Evolutionary conservation across 2,888 invertebrate genomes (phyloP).

Genomic region (Rhagophthalmus giganteus): DNA sequence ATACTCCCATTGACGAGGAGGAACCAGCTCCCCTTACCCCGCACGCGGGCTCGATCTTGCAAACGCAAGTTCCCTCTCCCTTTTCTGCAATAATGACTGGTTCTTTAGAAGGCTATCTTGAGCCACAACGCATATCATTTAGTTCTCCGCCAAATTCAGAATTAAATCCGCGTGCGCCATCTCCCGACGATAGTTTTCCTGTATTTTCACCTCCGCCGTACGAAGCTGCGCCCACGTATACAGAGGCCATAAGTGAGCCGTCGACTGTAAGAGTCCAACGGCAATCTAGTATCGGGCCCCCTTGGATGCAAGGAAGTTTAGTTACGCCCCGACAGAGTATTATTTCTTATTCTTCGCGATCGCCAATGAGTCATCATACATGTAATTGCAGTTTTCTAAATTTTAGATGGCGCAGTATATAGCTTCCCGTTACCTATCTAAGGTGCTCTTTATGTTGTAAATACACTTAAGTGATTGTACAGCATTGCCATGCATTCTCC

Average conservation of each 20-base stretch:
- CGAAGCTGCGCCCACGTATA: slow-evolving; percentile 54
- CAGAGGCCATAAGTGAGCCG: slow-evolving; percentile 48
- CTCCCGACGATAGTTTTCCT: slow-evolving; percentile 81
- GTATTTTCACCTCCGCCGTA: slow-evolving; percentile 83
- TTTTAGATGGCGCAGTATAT: slow-evolving; percentile 18
- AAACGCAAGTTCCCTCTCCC: slow-evolving; percentile 68
- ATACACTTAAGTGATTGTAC: slow-evolving; percentile 15
- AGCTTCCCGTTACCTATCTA: slow-evolving; percentile 6
- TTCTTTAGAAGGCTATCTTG: slow-evolving; percentile 83
- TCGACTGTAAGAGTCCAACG: slow-evolving; percentile 46
- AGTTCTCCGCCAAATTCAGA: slow-evolving; percentile 78
- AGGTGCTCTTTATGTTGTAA: slow-evolving; percentile 5
- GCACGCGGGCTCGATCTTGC: slow-evolving; percentile 59
- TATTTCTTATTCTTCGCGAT: slow-evolving; percentile 75
- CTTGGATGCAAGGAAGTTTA: slow-evolving; percentile 58
- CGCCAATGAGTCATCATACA: slow-evolving; percentile 83
- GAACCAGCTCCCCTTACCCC: slow-evolving; percentile 58
- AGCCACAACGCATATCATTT: slow-evolving; percentile 80
- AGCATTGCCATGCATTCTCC: too few species aligned
- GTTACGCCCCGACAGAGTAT: slow-evolving; percentile 72
- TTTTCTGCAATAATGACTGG: slow-evolving; percentile 84
- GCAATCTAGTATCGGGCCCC: slow-evolving; percentile 58
- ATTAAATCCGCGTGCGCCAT: slow-evolving; percentile 66
- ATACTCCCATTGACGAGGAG: slow-evolving; percentile 70
- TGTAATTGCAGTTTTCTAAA: slow-evolving; percentile 65